Percentiles rank a stretch among this genome's conserved stretches.
phyloP scores from a whole-genome alignment of 2,888 invertebrate genomes.

The Lypha dubia region DNA sequence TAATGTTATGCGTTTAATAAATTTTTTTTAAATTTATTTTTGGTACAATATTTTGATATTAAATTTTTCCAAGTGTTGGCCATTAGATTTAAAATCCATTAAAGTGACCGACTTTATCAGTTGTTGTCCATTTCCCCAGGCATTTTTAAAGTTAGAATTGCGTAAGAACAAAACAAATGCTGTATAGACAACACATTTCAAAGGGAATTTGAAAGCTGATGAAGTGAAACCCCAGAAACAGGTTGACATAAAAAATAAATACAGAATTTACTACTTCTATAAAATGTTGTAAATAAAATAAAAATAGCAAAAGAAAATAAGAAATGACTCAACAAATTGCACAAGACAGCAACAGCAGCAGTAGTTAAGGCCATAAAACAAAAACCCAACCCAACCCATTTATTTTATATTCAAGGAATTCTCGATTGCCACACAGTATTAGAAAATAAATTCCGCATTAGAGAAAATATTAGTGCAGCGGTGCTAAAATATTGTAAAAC shows the following conservation, averaged over 20 bases:
- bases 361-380: conserved; percentile 14
- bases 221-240: not conserved
- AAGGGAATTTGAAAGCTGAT: conserved; percentile 24
- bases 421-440: conserved; percentile 9
- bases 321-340: conserved; percentile 44
- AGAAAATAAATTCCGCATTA: conserved; percentile 10
- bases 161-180: conserved; percentile 9
- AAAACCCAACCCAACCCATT: conserved; percentile 40
- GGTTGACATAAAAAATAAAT: not conserved
- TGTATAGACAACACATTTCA: not conserved
- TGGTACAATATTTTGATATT: not conserved
- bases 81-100: conserved; percentile 48
- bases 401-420: conserved; percentile 41
- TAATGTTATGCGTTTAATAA: not conserved
- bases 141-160: conserved; percentile 10
- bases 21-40: not conserved
- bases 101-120: conserved; percentile 28
- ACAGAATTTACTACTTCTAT: not conserved
- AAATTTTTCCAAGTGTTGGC: conserved; percentile 43
- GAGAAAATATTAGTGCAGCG: conserved; percentile 6
- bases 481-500: not conserved
- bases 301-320: conserved; percentile 13
- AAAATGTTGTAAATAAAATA: conserved; percentile 37
- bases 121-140: not conserved
- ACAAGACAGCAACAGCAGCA: conserved; percentile 20